Evolutionary conservation across 2,888 invertebrate species (phyloP).

Genomic region (Pyralis farinalis): DNA sequence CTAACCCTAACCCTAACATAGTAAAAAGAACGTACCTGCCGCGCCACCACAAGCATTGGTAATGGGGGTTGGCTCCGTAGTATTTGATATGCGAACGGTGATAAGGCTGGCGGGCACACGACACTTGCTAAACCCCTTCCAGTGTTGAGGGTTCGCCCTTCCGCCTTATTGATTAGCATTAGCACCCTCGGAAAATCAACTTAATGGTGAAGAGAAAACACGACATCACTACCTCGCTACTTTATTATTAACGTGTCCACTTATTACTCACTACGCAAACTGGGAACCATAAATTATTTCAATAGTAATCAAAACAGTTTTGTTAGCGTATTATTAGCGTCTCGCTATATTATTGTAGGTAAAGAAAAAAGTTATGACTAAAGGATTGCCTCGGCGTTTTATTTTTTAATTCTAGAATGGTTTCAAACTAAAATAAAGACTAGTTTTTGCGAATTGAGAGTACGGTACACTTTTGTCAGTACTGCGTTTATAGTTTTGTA

Average conservation of each 20-base stretch:
- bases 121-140: slow-evolving; percentile 74
- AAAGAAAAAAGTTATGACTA: too few relatives aligned
- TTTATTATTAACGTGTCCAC: background rate
- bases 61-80: slow-evolving; percentile 57
- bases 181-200: slow-evolving; percentile 57
- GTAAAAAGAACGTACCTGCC: slow-evolving; percentile 13
- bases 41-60: slow-evolving; percentile 28
- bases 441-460: too few relatives aligned
- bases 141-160: slow-evolving; percentile 68
- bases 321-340: background rate
- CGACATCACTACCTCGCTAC: slow-evolving; percentile 23
- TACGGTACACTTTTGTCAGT: too few relatives aligned
- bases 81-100: slow-evolving; percentile 73
- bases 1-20: too few relatives aligned
- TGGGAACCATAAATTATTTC: background rate
- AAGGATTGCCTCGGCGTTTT: too few relatives aligned
- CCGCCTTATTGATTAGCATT: slow-evolving; percentile 78
- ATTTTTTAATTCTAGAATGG: too few relatives aligned
- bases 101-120: slow-evolving; percentile 70
- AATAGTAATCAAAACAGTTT: background rate
- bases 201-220: slow-evolving; percentile 50
- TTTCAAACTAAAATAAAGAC: too few relatives aligned
- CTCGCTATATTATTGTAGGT: too few relatives aligned
- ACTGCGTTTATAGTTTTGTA: too few relatives aligned
- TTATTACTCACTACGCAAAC: background rate